phyloP scores from a whole-genome alignment of 2,113 vertebrate genomes.

The Pomatostomus ruficeps region DNA sequence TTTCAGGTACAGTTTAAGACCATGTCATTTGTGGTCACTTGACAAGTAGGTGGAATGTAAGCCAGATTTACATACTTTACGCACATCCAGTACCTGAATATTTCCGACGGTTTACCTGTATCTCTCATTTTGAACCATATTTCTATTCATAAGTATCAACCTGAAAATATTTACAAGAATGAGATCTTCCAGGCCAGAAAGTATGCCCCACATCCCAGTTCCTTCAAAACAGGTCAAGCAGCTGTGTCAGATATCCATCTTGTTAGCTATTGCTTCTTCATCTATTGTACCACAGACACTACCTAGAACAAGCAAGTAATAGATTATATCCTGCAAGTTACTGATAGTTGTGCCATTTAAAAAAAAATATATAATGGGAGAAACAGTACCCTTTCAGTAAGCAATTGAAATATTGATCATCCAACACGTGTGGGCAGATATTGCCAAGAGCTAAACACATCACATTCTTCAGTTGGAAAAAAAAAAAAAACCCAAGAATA shows the following conservation, averaged over 20 bases:
- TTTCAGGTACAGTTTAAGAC: background rate
- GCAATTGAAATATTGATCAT: background rate
- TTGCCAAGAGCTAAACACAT: background rate
- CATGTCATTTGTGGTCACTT: background rate
- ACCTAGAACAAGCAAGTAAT: background rate
- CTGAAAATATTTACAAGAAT: constrained; percentile 2
- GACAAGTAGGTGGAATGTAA: background rate
- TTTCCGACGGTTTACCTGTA: background rate
- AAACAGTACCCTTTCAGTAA: background rate
- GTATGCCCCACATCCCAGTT: background rate
- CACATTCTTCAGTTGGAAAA: background rate
- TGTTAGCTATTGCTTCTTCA: background rate
- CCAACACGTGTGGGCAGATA: background rate
- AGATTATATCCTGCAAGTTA: background rate
- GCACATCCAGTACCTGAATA: background rate
- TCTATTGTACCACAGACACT: background rate
- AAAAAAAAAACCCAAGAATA: background rate
- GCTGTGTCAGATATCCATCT: background rate
- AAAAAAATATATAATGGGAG: background rate
- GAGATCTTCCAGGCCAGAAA: background rate
- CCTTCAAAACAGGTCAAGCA: background rate
- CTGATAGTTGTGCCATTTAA: background rate
- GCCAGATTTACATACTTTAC: background rate
- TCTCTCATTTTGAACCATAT: background rate
- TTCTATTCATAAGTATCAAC: background rate